Evolutionary conservation across 2,113 vertebrate species (phyloP), one percentile per base, ranked within the genome.

Genomic region (Pelobates fuscus): DNA sequence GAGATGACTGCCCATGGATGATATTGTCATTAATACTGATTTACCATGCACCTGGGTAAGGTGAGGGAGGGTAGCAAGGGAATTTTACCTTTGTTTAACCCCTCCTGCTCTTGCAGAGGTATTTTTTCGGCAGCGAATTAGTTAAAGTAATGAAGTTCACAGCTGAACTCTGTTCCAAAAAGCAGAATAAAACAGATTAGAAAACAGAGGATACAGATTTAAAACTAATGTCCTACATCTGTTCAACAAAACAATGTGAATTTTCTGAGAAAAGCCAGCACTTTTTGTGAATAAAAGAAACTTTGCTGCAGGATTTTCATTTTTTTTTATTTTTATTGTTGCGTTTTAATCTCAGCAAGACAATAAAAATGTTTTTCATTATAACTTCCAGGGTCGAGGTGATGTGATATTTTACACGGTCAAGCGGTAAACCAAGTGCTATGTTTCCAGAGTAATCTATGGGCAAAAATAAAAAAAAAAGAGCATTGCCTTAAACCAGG

Each of bases 11-110:
- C 92, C 89, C 86, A 90, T 93, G 91, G 91, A 92, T 92, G 91
- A 93, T 93, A 93, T 92, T 93, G 90, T 91, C 90, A 93, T 93
- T 94, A 93, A 93, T 93, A 92, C 90, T 90, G 90, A 93, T 93
- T 93, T 92, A 92, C 89, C 90, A 92, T 92, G 91, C 92, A 93
- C 91, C 91, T 94, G 91, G 91, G 89, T 90, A 87, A 91, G 90
- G 91, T 92, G 91, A 93, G 89, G 81, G 88, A 89, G 89, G 12
- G 82, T 78, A 64, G 81, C 84, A 46, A 82, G 88, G 86, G 86
- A 87, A 90, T 52, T 68, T 52, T 21, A 11, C 64, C 55, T 41
- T 21, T 20, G 85, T 61, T 77, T 77, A 77, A 77, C 73, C 73
- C 41, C 30, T 29, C 61, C 43, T 25, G 5, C 8, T 52, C 55